Percentiles rank a stretch among this genome's conserved stretches.
Conservation (phyloP, 2,113 vertebrate species). For the Apteryx owenii region DNA sequence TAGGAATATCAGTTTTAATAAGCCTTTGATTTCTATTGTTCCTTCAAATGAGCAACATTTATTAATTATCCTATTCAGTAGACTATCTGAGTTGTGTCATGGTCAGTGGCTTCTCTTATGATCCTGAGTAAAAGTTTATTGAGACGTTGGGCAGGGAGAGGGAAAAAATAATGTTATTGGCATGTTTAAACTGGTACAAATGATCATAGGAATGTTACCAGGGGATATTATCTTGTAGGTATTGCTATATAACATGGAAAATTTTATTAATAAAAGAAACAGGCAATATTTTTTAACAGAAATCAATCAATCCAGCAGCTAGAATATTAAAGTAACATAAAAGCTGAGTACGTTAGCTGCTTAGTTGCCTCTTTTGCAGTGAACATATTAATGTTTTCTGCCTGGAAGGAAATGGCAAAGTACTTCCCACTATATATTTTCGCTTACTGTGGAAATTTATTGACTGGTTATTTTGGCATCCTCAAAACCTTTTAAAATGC, state of each 20-base stretch:
- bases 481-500: not conserved
- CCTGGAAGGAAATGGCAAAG: not conserved
- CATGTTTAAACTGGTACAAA: not conserved
- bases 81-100: not conserved
- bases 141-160: not conserved
- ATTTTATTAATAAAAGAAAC: not conserved
- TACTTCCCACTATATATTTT: not conserved
- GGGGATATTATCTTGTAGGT: not conserved
- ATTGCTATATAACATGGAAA: not conserved
- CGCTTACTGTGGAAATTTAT: not conserved
- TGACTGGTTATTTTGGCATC: not conserved
- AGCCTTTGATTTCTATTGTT: not conserved
- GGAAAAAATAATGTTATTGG: too few species aligned
- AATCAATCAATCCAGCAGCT: not conserved
- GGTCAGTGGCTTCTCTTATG: not conserved
- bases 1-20: not conserved
- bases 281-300: not conserved
- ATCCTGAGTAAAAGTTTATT: not conserved
- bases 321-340: not conserved
- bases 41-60: not conserved
- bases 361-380: not conserved
- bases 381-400: not conserved
- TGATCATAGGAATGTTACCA: too few species aligned
- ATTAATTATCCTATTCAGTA: not conserved
- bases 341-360: not conserved